Evolutionary conservation across 2,888 invertebrate genomes (phyloP), one percentile per base, ranked within the genome.

Genomic region (Cheilosia vulpina): DNA sequence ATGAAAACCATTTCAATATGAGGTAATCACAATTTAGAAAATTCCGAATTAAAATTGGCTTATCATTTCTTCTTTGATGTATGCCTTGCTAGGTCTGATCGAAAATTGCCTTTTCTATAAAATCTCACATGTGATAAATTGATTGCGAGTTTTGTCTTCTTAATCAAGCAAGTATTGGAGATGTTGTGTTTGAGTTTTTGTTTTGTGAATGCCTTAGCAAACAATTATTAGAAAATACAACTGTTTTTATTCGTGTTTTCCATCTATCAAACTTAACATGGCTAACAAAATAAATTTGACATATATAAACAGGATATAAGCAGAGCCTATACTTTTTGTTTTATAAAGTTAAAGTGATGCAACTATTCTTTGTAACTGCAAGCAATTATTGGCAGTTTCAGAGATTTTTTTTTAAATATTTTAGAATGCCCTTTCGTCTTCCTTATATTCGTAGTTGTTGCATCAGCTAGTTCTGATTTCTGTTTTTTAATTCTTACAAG

Each of bases 1-100:
- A 76, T 81, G 81, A 81, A 81, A 81, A 81, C 81, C 81, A 76
- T 81, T 75, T 62, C 75, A 81, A 81, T 81, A 76, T 81, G 75
- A 81, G 75, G 81, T 69, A 76, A 81, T 69, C 81, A 76, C 81
- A 75, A 69, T 63, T 34, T 45, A 81, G 63, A 81, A 81, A 69
- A 69, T 58, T 81, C 55, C 47, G 63, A 81, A 63, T 63, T 50
- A 50, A 17, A 58, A 68, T 62, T 60, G 21, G 21, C 19, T 15
- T 57, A 27, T 21, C 11, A 47, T 60, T 7, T 58, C 27, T 34
- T 62, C 15, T 11, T 11, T 34, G 34, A 38, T 38, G 17, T 24
- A 17, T 45, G 53, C 13, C 45, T 43, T 47, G 38, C 31, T 60
- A 58, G 24, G 19, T 52, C 52, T 60, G 31, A 60, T 41, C 55